Base-by-base conservation (phyloP, 1,140 invertebrate species). In the Cecropterus lyciades region DNA sequence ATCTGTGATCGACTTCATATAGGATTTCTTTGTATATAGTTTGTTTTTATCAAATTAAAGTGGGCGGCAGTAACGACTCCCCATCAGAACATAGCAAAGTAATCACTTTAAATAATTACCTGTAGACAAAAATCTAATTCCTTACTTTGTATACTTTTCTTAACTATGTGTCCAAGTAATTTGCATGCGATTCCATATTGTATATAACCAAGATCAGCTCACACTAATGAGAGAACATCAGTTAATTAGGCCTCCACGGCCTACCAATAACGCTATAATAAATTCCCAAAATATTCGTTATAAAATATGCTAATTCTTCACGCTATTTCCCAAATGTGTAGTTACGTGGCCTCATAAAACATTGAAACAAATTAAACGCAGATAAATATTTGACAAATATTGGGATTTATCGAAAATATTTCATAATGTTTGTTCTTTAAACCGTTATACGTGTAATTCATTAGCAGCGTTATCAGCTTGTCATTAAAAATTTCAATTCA, bases 401-500 rank as follows among this genome's bases (percentile, higher is more conserved):
- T 20, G 56, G 14, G 53, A 48, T 46, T 60, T 48, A 60, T 13
- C 43, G 43, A 46, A 60, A 48, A 60, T 60, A 48, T 60, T 60
- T 33, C 20, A 30, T 20, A 60, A 46, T 60, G 56, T 60, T 46
- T 60, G 43, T 60, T 60, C 56, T 60, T 60, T 48, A 33, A 60
- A 14, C 17, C 43, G 14, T 16, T 51, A 51, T 30, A 9, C 16
- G 17, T 45, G 43, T 60, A 69, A n/a, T n/a, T n/a, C 72, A 73
- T 80, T 73, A n/a, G n/a, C n/a, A 79, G 69, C 70, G 59, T 68
- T 72, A 76, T 77, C 70, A 62, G n/a, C n/a, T 69, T 65, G 51
- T 82, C 79, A 76, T 79, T 80, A 80, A 82, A 82, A 79, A 81
- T 74, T 73, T 65, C 70, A 76, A 78, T 78, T 75, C 69, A 72